Base-by-base conservation (phyloP, 2,113 vertebrate species). In the Corythornis cristatus region DNA sequence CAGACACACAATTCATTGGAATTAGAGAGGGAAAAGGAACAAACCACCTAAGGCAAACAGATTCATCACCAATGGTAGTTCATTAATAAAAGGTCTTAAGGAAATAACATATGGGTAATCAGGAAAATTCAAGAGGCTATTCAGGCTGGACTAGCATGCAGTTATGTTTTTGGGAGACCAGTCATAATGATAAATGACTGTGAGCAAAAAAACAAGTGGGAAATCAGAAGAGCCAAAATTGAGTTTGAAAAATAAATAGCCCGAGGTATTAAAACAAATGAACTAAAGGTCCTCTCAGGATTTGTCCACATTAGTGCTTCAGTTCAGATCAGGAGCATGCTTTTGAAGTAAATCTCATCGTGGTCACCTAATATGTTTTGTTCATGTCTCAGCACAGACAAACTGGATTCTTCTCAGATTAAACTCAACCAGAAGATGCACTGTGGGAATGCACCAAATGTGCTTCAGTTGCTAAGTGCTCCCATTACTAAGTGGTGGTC, bases 41-140 rank as follows among this genome's bases (percentile, higher is more conserved):
- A 40, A 89, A 4, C 72, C 91, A 93, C 87, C 92, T 93, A 85
- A 31, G 81, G 74, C 74, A 70, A 68, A 51, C 64, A 70, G 23
- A 92, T 28, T 20, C 76, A 46, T 54, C 86, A 54, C 29, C 22
- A 29, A 31, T 37, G 54, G 45, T 15, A 45, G 37, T 3, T 76
- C 82, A 43, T 84, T 33, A 73, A 50, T 22, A 25, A 83, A 84
- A 54, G 21, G 43, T 54, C 71, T 72, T 3, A 8, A 83, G 89
- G 82, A 93, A 61, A 40, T 45, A 58, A 31, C 67, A 76, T 71
- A 61, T 50, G 90, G 75, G 17, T 91, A 88, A 67, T 2, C 2
- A 19, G 62, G 67, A 65, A 60, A 4, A 70, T 76, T 83, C 51
- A 73, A 78, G 82, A 54, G 79, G 61, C 22, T 7, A 3, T 76